Evolutionary conservation across 2,797 vertebrate species (phyloP), one percentile per base, ranked within the genome.

Genomic region (Sarcophilus harrisii): DNA sequence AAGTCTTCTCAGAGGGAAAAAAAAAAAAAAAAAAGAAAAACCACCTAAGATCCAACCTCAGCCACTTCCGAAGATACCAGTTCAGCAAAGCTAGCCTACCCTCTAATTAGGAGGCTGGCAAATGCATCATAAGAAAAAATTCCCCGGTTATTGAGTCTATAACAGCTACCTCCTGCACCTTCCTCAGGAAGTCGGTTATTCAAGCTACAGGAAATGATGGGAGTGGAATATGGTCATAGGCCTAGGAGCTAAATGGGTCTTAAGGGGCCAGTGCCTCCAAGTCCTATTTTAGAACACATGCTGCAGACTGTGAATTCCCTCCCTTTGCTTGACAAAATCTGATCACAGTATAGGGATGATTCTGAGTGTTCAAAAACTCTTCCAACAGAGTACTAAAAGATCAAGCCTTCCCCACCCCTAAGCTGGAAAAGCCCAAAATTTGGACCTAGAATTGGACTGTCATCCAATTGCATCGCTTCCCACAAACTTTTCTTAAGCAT

Each of bases 71-170:
- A 90, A 90, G 90, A 90, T 90, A 90, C 90, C 90, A 3, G 52
- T 90, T 90, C 90, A 90, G 54, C 49, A 57, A 54, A 90, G 32
- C 52, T 8, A 57, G 49, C 16, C 30, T 90, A 54, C 90, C 52
- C 90, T 90, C 90, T 90, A 90, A 90, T 90, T 90, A 90, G 90
- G 90, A 90, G 90, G 52, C 55, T 57, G 28, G 90, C 49, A 90
- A 55, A 57, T n/a, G 28, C 12, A 57, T 57, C 90, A 57, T 30
- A 57, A 49, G 52, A 90, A 90, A 90, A 90, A 57, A 49, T 54
- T 90, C 29, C 49, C 90, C 73, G 3, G 49, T 54, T 32, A 57
- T 57, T 90, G 90, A 54, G 90, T 45, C 54, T 90, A 16, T 90
- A 55, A 90, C 28, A 32, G 90, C 52, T 57, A 57, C 90, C 90